Base-by-base conservation (phyloP, 2,888 invertebrate species). In the Cyaniris semiargus region DNA sequence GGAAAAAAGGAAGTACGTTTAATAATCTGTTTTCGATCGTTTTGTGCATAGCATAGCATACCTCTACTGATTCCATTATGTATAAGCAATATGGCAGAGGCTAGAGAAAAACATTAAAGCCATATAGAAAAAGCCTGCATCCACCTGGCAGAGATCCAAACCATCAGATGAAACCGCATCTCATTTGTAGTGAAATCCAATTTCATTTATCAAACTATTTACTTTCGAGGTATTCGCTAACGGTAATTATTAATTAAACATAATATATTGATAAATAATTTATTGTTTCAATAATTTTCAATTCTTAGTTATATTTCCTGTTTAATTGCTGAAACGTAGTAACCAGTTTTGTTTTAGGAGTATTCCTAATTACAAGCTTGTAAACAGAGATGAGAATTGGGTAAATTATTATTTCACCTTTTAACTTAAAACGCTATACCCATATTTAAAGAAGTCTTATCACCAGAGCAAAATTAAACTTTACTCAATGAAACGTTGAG, bases 161-260 rank as follows among this genome's bases (percentile, higher is more conserved):
- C 5, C 74, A 48, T 23, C 74, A 48, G 53, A 74, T 74, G 31
- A 53, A 74, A 74, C 27, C 38, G 74, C 74, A 74, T 48, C 48
- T 74, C 74, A 74, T 74, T 74, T 74, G 74, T 48, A 23, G 38
- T 23, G 74, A 23, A 74, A 27, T 74, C 23, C 53, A 34, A 74
- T 48, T 74, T 74, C 23, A 74, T 48, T 74, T 48, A 74, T 53
- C 53, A 15, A 53, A 48, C 23, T 48, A 48, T 74, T 74, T 23
- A 66, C 66, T 66, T 66, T 66, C 66, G 66, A 66, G 18, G 8
- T 66, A 66, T 66, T 66, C 66, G 66, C 6, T 66, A 66, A 27
- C 66, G 27, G 15, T 1, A 18, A 27, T 27, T 27, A 31, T 66
- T 15, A 27, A 66, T 66, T 27, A 66, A 66, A 66, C 27, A 66